A percentile compares a stretch with the other conserved stretches of the same genome.
These are phyloP conservation scores for Apeltes quadracus DNA, from an alignment of 2,113 vertebrate genomes.

Conservation along the genomic window DNA sequence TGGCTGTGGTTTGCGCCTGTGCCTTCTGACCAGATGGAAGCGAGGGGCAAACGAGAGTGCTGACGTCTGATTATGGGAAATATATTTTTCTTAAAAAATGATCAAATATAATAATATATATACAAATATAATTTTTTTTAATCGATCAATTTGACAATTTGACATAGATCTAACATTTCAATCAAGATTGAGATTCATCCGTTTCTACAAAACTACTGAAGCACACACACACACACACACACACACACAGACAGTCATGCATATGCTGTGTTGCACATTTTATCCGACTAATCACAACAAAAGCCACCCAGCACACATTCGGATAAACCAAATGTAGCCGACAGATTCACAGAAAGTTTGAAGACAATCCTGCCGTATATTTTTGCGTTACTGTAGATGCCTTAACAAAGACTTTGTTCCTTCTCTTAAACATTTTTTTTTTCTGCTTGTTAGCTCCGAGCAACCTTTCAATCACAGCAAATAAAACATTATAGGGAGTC, in stretches of 20 bases:
- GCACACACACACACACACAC: conserved; percentile 10
- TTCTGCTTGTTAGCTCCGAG: background rate
- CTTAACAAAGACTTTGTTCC: background rate
- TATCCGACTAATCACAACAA: background rate
- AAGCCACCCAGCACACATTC: background rate
- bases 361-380: background rate
- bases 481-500: too few relatives aligned
- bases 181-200: background rate
- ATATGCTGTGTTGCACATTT: background rate
- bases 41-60: conserved; percentile 4
- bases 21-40: conserved; percentile 76
- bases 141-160: too few relatives aligned
- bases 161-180: too few relatives aligned
- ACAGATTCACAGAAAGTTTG: background rate
- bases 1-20: conserved; percentile 84
- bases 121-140: too few relatives aligned
- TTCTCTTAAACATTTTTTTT: background rate
- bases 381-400: background rate
- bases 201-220: background rate
- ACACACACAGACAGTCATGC: background rate
- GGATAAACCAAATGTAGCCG: background rate
- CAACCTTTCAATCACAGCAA: background rate
- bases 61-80: background rate
- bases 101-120: too few relatives aligned
- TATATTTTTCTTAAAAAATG: conserved; percentile 45